Evolutionary conservation across 1,140 invertebrate genomes (phyloP).

Genomic region (Aphelinus atriplicis): DNA sequence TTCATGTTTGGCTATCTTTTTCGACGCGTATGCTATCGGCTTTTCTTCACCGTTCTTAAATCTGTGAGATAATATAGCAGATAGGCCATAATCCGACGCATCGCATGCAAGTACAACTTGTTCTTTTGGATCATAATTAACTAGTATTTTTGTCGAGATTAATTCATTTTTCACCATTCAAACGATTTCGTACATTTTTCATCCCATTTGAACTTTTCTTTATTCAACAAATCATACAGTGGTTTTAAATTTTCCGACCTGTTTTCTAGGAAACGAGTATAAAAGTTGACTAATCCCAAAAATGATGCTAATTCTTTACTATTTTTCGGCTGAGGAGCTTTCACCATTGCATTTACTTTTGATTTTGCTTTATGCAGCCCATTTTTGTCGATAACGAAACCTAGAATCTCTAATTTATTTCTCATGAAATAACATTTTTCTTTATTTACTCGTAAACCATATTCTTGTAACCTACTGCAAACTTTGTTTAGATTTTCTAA

Average conservation of each 20-base stretch:
- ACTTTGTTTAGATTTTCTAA: conserved; percentile 1
- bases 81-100: conserved; percentile 1
- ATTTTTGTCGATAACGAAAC: conserved; percentile 46
- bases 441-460: conserved; percentile 32
- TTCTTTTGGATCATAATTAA: conserved; percentile 8
- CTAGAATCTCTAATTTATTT: conserved; percentile 41
- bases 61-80: conserved; percentile 9
- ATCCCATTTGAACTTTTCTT: not conserved
- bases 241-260: not conserved
- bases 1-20: conserved; percentile 17
- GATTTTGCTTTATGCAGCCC: conserved; percentile 39
- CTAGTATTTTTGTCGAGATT: conserved; percentile 1
- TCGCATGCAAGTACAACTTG: not conserved
- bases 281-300: conserved; percentile 21
- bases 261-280: not conserved
- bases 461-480: conserved; percentile 36
- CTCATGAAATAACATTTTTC: conserved; percentile 39
- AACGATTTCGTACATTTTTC: not conserved
- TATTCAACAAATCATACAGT: conserved; percentile 6
- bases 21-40: conserved; percentile 27
- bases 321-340: not conserved
- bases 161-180: conserved; percentile 1
- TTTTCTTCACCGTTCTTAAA: conserved; percentile 48
- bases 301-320: conserved; percentile 8
- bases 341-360: not conserved